Evolutionary conservation across 1,140 invertebrate species (phyloP), one percentile per base, ranked within the genome.

Genomic region (Drosophila arizonae): DNA sequence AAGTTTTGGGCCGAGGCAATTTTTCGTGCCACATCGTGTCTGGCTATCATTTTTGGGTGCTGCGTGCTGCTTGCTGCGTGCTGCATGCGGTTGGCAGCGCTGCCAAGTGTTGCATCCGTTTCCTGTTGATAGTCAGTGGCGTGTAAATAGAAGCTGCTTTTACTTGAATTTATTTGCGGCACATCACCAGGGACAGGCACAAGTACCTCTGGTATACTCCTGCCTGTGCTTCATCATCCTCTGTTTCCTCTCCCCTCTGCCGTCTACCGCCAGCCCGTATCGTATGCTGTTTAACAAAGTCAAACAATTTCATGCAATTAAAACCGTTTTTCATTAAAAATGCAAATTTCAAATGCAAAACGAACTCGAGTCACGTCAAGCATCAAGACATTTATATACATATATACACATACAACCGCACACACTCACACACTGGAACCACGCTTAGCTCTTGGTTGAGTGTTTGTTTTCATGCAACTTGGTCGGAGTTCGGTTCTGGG

Each of bases 291-390:
- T 87, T 87, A 87, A 77, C 84, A 87, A 84, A 87, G 82, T 87
- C 82, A 87, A 87, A 87, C 82, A 87, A 87, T 87, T 87, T 88
- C 79, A 82, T 87, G 82, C 82, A 87, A 87, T 87, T 87, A 87
- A 87, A 87, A 87, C 76, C 82, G 82, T 87, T 87, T 87, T 87
- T 87, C 82, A 87, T 87, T 87, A 87, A 87, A 87, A 87, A 87
- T 87, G 82, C 84, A 87, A 87, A 87, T 87, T 88, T 88, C 73
- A 87, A 87, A 87, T 88, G 82, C 69, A 87, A 88, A 88, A 79
- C 79, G 76, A 77, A 88, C 84, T 87, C 79, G 61, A 87, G 82
- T 79, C 82, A 88, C 82, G 84, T 87, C 84, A 88, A 79, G 82
- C 75, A 85, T 81, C 82, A 75, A 52, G 68, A 66, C 56, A 45